Conservation (phyloP, 2,797 vertebrate genomes). For the Channa striata region DNA sequence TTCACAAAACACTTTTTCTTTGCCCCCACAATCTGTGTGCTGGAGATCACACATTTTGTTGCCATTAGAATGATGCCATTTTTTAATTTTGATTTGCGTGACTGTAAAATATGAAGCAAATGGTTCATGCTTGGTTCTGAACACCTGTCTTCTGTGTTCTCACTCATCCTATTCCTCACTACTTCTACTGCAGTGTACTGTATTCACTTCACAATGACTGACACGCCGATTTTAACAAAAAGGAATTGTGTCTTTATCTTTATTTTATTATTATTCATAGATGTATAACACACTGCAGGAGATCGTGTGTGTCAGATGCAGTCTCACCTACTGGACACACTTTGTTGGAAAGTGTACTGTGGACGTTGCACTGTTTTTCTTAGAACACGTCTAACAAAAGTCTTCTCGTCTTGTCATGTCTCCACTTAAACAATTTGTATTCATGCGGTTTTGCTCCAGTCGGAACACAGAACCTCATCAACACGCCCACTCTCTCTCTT, state of each 20-base stretch:
- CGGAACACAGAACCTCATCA: too few relatives aligned
- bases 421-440: too few relatives aligned
- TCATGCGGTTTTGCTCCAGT: too few relatives aligned
- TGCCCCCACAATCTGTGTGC: background rate
- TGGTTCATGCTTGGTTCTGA: background rate
- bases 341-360: too few relatives aligned
- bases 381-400: too few relatives aligned
- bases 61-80: background rate
- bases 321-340: too few relatives aligned
- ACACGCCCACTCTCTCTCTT: too few relatives aligned
- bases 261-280: too few relatives aligned
- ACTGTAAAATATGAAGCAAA: background rate
- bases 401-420: too few relatives aligned
- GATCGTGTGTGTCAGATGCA: too few relatives aligned
- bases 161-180: background rate
- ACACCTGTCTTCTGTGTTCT: background rate
- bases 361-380: too few relatives aligned
- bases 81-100: background rate
- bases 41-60: background rate
- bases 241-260: background rate
- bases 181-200: background rate
- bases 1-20: conserved; percentile 10
- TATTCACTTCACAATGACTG: conserved; percentile 28
- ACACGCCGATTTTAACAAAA: background rate
- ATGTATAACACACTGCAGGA: too few relatives aligned